phyloP scores from a whole-genome alignment of 2,113 vertebrate species.

The Oostethus manadensis region DNA sequence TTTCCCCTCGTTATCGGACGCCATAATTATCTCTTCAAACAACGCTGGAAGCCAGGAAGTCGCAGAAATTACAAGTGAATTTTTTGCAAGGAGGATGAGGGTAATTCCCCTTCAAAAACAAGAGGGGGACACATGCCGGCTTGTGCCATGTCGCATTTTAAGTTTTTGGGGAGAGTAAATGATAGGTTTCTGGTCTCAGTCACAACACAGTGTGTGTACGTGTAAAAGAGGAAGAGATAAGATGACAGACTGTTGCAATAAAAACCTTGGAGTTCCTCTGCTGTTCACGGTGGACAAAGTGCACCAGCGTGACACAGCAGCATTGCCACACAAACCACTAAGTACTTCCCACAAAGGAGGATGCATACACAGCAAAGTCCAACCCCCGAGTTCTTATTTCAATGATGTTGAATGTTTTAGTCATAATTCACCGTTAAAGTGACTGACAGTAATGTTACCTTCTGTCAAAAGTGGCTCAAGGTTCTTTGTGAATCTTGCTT shows the following conservation, averaged over 20 bases:
- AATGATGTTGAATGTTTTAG: too few relatives aligned
- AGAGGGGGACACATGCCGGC: neutral
- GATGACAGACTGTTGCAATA: constrained; percentile 2
- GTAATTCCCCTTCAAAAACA: neutral
- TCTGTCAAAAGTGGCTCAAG: too few relatives aligned
- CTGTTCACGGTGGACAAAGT: constrained; percentile 22
- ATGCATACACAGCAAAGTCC: too few relatives aligned
- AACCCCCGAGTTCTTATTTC: too few relatives aligned
- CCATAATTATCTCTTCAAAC: constrained; percentile 69
- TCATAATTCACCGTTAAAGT: too few relatives aligned
- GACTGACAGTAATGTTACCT: too few relatives aligned
- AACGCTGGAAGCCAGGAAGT: constrained; percentile 53
- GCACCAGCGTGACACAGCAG: neutral
- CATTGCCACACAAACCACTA: neutral
- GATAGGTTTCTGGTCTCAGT: neutral
- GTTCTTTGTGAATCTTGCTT: too few relatives aligned
- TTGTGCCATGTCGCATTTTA: neutral
- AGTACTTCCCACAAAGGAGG: too few relatives aligned
- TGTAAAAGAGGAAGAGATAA: constrained; percentile 26
- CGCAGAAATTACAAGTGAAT: constrained; percentile 40
- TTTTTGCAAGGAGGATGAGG: neutral
- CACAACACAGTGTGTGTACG: constrained; percentile 8
- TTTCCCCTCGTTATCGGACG: constrained; percentile 55
- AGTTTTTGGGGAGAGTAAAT: constrained; percentile 8
- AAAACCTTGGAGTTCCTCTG: constrained; percentile 19